Conservation (phyloP, 2,797 vertebrate species). For the Pangasius krempfi region DNA sequence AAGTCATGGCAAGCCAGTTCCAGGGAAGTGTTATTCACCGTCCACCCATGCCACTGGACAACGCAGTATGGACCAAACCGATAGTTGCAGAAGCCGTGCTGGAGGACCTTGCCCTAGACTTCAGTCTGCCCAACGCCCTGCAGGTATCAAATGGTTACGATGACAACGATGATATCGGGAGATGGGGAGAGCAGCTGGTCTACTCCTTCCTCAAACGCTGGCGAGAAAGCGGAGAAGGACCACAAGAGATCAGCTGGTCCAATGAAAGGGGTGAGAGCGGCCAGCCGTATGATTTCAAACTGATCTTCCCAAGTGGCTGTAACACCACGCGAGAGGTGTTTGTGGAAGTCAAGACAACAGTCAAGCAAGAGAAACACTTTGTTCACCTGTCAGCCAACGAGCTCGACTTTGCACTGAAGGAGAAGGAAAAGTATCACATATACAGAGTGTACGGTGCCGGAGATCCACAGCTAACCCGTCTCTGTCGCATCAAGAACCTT, state of each 20-base stretch:
- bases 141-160: conserved; percentile 61
- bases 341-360: conserved; percentile 79
- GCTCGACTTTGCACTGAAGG: conserved; percentile 76
- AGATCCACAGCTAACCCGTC: conserved; percentile 68
- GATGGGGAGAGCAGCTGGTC: conserved; percentile 80
- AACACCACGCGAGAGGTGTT: conserved; percentile 60
- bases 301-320: conserved; percentile 57
- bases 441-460: conserved; percentile 77
- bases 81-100: conserved; percentile 59
- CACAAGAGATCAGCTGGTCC: conserved; percentile 71
- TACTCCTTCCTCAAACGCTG: conserved; percentile 76
- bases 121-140: conserved; percentile 69
- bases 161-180: conserved; percentile 67
- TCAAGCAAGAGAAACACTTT: conserved; percentile 73
- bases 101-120: conserved; percentile 74
- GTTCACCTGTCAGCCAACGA: conserved; percentile 79
- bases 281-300: conserved; percentile 76
- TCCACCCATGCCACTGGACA: conserved; percentile 68
- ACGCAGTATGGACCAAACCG: conserved; percentile 66
- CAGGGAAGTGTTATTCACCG: conserved; percentile 66
- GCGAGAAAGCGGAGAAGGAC: conserved; percentile 66
- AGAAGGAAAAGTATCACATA: conserved; percentile 75
- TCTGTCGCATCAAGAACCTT: conserved; percentile 78
- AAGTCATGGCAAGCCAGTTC: conserved; percentile 65
- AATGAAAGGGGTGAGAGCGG: conserved; percentile 76